A percentile compares a stretch with the other conserved stretches of the same genome.
Conservation (phyloP, 2,113 vertebrate species). For the Pithys albifrons region DNA sequence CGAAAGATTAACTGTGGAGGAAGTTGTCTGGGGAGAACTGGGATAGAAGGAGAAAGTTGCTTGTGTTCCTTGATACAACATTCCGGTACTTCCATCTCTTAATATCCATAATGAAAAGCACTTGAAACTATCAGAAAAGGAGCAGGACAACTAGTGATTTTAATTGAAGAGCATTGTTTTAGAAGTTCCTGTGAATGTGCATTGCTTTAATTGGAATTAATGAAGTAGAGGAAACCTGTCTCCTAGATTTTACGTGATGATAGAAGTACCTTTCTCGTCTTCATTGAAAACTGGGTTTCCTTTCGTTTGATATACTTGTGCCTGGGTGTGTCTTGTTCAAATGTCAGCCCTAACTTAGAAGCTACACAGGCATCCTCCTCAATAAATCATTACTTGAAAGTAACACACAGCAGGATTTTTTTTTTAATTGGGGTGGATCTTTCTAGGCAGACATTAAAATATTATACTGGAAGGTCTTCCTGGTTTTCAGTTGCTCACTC, state of each 20-base stretch:
- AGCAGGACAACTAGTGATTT: neutral
- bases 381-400: constrained; percentile 21
- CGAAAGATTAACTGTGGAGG: neutral
- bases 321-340: constrained; percentile 6
- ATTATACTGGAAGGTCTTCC: neutral
- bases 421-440: neutral
- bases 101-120: neutral
- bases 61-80: neutral
- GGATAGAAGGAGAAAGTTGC: neutral
- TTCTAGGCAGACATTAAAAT: neutral
- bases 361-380: neutral
- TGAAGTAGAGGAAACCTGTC: neutral
- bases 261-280: neutral
- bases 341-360: constrained; percentile 48
- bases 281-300: neutral
- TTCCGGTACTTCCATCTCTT: neutral
- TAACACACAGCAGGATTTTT: neutral
- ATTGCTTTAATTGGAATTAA: neutral
- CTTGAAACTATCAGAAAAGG: neutral
- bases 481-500: neutral
- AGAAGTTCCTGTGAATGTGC: neutral
- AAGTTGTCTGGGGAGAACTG: neutral
- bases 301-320: neutral
- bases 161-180: neutral
- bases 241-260: neutral